Evolutionary conservation across 1,140 invertebrate genomes (phyloP).

Genomic region (Coelopa frigida): DNA sequence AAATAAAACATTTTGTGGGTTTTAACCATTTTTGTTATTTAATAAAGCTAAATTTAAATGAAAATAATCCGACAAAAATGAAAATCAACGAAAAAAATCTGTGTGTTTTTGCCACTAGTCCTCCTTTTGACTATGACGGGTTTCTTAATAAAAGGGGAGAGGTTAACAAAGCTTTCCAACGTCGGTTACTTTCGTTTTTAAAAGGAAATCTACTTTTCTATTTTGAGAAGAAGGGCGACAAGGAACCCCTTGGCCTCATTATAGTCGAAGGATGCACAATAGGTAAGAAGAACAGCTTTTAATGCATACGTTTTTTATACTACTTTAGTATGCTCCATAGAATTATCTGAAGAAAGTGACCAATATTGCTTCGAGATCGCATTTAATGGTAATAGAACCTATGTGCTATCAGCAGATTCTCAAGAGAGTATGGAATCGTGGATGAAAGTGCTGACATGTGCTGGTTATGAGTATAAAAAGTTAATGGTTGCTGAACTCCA

Average conservation of each 20-base stretch:
- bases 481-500: constrained; percentile 91
- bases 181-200: constrained; percentile 85
- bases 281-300: constrained; percentile 49
- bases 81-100: constrained; percentile 87
- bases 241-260: constrained; percentile 83
- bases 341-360: constrained; percentile 69
- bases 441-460: constrained; percentile 94
- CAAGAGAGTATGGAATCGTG: constrained; percentile 91
- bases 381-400: constrained; percentile 84
- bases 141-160: constrained; percentile 86
- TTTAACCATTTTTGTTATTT: too few relatives aligned
- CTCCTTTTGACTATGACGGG: constrained; percentile 80
- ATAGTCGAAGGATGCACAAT: constrained; percentile 92
- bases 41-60: too few relatives aligned
- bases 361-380: constrained; percentile 90
- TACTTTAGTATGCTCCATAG: constrained; percentile 11
- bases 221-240: constrained; percentile 86
- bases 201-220: constrained; percentile 96
- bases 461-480: constrained; percentile 95
- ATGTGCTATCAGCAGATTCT: constrained; percentile 72
- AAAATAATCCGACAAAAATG: too few relatives aligned
- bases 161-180: constrained; percentile 84
- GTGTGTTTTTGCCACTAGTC: constrained; percentile 74
- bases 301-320: neutral
- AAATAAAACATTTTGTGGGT: too few relatives aligned